Evolutionary conservation across 2,797 vertebrate species (phyloP), one percentile per base, ranked within the genome.

Genomic region (Parauchenoglanis punctatus): DNA sequence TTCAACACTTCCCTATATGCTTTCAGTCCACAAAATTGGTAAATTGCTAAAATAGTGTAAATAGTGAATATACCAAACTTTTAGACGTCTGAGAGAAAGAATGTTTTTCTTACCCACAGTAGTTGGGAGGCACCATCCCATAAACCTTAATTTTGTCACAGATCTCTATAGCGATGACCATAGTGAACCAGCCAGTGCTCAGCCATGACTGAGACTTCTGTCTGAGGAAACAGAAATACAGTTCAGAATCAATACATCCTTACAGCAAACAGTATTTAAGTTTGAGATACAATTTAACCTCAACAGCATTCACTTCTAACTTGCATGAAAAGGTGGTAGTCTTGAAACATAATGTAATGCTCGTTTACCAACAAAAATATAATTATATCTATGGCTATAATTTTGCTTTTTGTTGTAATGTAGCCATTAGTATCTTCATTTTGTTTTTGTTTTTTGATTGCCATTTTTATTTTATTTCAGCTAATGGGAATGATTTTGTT

Each of bases 141-240:
- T 99, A 99, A 28, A 99, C 97, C 4, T 97, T 97, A 86, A 99
- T 96, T 0, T 94, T 95, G 75, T 99, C 97, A 56, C 99, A 99
- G 84, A 98, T 91, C 92, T 99, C 98, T 72, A 99, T 97, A 0
- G 98, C 97, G 0, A 98, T 98, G 92, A 97, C 98, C 98, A 99
- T 99, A 87, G 99, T 99, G 94, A 99, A 99, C 98, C 98, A 99
- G 88, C 99, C 99, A 0, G 99, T 99, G 95, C 98, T 99, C 92
- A 99, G 90, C 99, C 99, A 99, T 0, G 99, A 99, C 86, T 97
- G 97, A 0, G 99, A 99, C 91, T 97, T 97, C 92, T 97, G 95
- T 91, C 99, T 99, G 88, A 68, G 65, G 61, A 25, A 23, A 85
- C 58, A 84, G 63, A 87, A 59, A 70, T 20, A 83, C 20, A n/a